Percentiles rank a stretch among this genome's conserved stretches.
Evolutionary conservation across 2,797 vertebrate species (phyloP).

Genomic region (Mus caroli): DNA sequence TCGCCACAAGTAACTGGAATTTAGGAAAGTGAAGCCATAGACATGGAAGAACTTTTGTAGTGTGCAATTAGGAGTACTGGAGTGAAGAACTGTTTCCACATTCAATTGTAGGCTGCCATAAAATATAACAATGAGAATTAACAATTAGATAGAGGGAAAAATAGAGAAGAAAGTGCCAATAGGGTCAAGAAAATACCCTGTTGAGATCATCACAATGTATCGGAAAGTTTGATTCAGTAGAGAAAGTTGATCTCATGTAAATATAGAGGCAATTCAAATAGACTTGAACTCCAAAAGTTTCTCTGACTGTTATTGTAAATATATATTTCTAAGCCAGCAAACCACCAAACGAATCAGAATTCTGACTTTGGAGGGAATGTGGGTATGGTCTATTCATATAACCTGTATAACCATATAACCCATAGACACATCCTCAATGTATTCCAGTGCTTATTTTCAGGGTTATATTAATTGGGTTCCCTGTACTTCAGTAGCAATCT

Average conservation of each 20-base stretch:
- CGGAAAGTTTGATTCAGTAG: not conserved
- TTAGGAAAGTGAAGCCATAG: not conserved
- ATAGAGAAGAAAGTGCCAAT: not conserved
- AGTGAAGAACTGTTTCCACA: not conserved
- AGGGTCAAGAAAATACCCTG: not conserved
- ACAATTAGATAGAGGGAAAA: not conserved
- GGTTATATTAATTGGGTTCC: not conserved
- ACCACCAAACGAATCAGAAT: constrained; percentile 5
- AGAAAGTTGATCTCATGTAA: not conserved
- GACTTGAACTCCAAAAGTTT: not conserved
- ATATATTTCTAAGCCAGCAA: not conserved
- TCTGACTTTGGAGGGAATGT: not conserved
- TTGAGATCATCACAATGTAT: not conserved
- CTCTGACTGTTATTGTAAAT: not conserved
- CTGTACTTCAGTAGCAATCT: not conserved
- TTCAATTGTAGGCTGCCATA: not conserved
- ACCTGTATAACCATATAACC: not conserved
- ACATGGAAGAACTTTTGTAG: not conserved
- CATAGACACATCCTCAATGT: not conserved
- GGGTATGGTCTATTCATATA: not conserved
- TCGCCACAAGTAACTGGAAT: not conserved
- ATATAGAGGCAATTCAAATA: not conserved
- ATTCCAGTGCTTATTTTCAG: not conserved
- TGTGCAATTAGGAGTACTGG: not conserved
- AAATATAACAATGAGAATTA: constrained; percentile 1